phyloP scores from a whole-genome alignment of 2,888 invertebrate species.

The Emmelina monodactyla region DNA sequence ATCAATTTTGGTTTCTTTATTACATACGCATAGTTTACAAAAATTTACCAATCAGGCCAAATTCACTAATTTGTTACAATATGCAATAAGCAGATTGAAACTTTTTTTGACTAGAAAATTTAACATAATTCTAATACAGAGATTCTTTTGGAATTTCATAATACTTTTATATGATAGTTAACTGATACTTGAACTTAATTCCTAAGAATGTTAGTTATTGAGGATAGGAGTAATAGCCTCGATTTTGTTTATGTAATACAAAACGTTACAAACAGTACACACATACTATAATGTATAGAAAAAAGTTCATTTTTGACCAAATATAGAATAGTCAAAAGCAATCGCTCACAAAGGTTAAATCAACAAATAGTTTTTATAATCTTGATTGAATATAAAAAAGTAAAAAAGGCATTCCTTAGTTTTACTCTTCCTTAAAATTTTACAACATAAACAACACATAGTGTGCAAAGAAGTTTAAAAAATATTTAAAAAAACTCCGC shows the following conservation, averaged over 20 bases:
- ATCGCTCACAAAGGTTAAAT: constrained; percentile 26
- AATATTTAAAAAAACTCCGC: too few species aligned
- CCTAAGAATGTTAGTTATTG: constrained; percentile 34
- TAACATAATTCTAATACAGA: constrained; percentile 53
- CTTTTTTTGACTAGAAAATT: constrained; percentile 63
- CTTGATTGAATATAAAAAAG: neutral
- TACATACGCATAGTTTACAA: neutral
- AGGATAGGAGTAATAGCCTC: constrained; percentile 47
- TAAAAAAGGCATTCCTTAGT: too few species aligned
- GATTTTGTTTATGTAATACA: constrained; percentile 37
- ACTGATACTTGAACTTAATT: constrained; percentile 36
- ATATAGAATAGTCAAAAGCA: too few species aligned
- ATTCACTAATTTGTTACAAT: constrained; percentile 9
- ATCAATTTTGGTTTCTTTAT: neutral
- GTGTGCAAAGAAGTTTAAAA: too few species aligned
- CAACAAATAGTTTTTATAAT: neutral
- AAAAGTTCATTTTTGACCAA: neutral
- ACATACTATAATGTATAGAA: constrained; percentile 9
- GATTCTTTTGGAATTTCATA: constrained; percentile 55
- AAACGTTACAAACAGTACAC: constrained; percentile 22
- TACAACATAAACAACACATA: too few species aligned
- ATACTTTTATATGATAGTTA: constrained; percentile 47
- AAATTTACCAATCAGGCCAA: neutral
- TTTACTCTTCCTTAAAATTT: too few species aligned
- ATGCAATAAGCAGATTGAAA: constrained; percentile 35